phyloP scores from a whole-genome alignment of 2,113 vertebrate genomes.

The Mormyrus iriodes region DNA sequence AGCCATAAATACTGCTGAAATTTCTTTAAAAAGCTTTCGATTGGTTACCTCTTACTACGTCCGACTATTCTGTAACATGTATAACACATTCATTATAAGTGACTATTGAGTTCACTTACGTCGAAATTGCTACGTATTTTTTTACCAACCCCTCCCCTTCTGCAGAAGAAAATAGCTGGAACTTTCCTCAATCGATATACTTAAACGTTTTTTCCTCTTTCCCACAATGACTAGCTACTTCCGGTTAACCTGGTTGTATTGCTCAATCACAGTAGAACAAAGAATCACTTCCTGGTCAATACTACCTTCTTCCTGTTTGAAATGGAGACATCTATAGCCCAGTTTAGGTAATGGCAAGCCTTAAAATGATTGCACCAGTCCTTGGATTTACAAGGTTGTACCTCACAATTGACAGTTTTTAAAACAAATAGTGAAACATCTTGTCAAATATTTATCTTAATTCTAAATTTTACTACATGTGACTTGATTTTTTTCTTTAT shows the following conservation, averaged over 20 bases:
- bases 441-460: not conserved
- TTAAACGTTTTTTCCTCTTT: not conserved
- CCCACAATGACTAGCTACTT: not conserved
- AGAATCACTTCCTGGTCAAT: conserved; percentile 16
- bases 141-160: not conserved
- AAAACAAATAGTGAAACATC: not conserved
- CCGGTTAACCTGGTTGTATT: conserved; percentile 16
- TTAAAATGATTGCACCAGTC: not conserved
- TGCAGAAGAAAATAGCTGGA: not conserved
- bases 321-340: conserved; percentile 20
- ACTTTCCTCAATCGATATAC: conserved; percentile 1
- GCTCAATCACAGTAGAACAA: not conserved
- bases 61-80: not conserved
- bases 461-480: no score
- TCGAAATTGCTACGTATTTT: not conserved
- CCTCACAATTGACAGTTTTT: not conserved
- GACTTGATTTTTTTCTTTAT: not conserved
- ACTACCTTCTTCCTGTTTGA: conserved; percentile 17
- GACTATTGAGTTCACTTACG: not conserved
- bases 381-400: not conserved
- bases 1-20: not conserved
- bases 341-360: not conserved
- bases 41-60: not conserved
- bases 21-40: not conserved
- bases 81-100: not conserved